Conservation (phyloP, 2,888 invertebrate species). For the Lymantria dispar region DNA sequence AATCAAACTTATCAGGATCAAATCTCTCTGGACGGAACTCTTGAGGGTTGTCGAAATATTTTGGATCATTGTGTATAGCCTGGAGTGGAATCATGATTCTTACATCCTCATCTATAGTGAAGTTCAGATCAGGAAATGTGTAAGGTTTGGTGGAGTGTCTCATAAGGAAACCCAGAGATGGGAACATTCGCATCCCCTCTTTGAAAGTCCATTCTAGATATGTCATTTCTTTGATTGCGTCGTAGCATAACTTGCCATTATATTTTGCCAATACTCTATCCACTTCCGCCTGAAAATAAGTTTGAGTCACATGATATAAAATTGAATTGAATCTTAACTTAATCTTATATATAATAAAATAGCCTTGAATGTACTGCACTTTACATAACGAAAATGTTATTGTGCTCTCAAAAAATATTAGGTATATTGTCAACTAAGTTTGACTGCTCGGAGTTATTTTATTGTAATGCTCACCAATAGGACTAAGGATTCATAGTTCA, state of each 20-base stretch:
- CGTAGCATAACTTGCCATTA: constrained; percentile 39
- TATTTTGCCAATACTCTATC: constrained; percentile 40
- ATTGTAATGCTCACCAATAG: too few species aligned
- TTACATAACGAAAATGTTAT: background rate
- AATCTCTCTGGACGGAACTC: constrained; percentile 35
- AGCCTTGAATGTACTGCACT: too few species aligned
- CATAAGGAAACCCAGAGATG: constrained; percentile 36
- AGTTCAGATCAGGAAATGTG: constrained; percentile 20
- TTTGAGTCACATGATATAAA: too few species aligned
- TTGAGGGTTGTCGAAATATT: constrained; percentile 30
- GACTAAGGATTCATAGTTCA: too few species aligned
- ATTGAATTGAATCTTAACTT: too few species aligned
- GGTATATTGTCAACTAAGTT: background rate
- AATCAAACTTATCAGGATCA: constrained; percentile 16
- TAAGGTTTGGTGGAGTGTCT: constrained; percentile 33
- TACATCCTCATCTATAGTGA: constrained; percentile 16
- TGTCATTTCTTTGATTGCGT: constrained; percentile 43
- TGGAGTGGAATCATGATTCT: constrained; percentile 24
- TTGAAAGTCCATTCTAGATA: constrained; percentile 40
- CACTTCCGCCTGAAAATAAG: constrained; percentile 36
- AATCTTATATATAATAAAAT: too few species aligned
- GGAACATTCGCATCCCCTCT: constrained; percentile 41
- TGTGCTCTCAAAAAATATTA: background rate
- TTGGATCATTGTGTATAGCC: constrained; percentile 18
- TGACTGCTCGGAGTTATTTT: too few species aligned